Evolutionary conservation across 2,113 vertebrate genomes (phyloP).

Genomic region (Boleophthalmus pectinirostris): DNA sequence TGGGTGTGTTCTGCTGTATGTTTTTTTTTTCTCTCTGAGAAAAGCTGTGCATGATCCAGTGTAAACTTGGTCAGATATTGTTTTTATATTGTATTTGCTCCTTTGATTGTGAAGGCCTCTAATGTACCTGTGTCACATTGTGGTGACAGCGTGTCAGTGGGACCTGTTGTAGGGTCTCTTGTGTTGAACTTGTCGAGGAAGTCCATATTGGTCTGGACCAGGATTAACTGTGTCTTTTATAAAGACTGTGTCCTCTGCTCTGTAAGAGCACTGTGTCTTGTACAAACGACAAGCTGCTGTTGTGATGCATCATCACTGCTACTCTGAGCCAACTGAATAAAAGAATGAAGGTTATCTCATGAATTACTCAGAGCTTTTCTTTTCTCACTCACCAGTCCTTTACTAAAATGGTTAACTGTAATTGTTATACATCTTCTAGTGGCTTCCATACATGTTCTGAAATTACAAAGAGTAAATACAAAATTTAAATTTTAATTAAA

Average conservation of each 20-base stretch:
- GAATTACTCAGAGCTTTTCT: neutral
- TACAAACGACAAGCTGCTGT: constrained; percentile 31
- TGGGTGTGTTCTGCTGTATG: neutral
- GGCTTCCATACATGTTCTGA: no score
- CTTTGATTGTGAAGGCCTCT: neutral
- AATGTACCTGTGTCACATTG: neutral
- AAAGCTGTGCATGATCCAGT: neutral
- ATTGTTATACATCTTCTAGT: no score
- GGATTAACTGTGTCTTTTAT: constrained; percentile 29
- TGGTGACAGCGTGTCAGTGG: constrained; percentile 22
- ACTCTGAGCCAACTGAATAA: neutral
- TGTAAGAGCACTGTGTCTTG: constrained; percentile 32
- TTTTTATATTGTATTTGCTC: neutral
- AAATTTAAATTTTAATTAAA: no score
- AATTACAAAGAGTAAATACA: no score
- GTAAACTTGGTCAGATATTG: neutral
- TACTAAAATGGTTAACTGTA: no score
- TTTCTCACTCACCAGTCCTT: no score
- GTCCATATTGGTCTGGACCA: constrained; percentile 1
- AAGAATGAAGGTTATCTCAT: neutral
- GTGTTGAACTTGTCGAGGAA: neutral
- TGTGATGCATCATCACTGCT: constrained; percentile 44
- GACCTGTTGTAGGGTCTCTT: constrained; percentile 30
- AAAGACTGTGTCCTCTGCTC: constrained; percentile 37
- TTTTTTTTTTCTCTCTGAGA: neutral